Conservation (phyloP, 1,140 invertebrate genomes). For the Hesperophylax magnus region DNA sequence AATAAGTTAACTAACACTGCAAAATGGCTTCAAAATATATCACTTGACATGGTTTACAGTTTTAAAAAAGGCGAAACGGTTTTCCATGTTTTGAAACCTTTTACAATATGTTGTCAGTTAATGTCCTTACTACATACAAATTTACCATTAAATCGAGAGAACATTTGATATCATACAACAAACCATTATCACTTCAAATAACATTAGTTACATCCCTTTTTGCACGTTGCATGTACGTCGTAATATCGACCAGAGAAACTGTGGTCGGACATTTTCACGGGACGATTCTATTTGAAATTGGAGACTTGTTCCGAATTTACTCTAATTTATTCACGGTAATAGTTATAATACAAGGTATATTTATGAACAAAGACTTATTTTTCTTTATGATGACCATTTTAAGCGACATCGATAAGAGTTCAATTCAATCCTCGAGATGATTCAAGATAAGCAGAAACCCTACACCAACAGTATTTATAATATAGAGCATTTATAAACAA, state of each 20-base stretch:
- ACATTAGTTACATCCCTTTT: not conserved
- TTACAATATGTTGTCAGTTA: not conserved
- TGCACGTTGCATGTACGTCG: not conserved
- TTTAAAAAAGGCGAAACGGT: not conserved
- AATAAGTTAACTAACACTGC: no score
- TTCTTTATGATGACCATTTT: not conserved
- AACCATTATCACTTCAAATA: not conserved
- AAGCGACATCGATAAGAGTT: not conserved
- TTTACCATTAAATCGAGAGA: not conserved
- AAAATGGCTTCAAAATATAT: no score
- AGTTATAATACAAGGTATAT: not conserved
- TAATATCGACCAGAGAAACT: not conserved
- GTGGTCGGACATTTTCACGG: constrained; percentile 22
- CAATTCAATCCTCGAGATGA: not conserved
- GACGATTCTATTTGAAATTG: not conserved
- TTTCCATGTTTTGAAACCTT: not conserved
- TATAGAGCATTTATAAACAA: not conserved
- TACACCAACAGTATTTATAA: not conserved
- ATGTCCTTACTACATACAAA: not conserved
- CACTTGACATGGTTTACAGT: no score
- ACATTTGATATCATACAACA: not conserved
- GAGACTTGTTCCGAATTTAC: constrained; percentile 25
- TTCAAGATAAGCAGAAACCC: not conserved
- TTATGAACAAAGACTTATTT: not conserved
- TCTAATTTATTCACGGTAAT: not conserved